Conservation (phyloP, 2,888 invertebrate species). For the Macropis europaea region DNA sequence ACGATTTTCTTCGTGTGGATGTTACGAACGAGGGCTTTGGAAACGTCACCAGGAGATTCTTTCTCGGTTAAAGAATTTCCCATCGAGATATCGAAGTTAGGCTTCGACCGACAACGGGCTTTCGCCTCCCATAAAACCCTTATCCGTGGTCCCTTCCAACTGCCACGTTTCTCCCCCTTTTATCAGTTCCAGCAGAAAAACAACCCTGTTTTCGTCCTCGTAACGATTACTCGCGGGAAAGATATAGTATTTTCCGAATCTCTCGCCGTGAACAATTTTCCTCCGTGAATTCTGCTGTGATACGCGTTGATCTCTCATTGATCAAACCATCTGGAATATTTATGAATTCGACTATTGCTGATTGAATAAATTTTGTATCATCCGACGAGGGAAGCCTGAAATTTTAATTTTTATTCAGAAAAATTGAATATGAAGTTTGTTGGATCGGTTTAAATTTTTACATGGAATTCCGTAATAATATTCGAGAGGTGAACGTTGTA, state of each 20-base stretch:
- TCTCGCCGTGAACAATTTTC: slow-evolving; percentile 1
- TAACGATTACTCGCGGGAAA: slow-evolving; percentile 6
- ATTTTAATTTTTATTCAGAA: too few relatives aligned
- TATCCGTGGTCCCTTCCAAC: slow-evolving; percentile 8
- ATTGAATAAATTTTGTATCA: too few relatives aligned
- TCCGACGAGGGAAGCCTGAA: too few relatives aligned
- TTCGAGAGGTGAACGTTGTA: too few relatives aligned
- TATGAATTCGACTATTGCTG: too few relatives aligned
- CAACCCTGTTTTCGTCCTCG: neutral
- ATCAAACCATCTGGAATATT: too few relatives aligned
- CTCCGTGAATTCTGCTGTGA: too few relatives aligned
- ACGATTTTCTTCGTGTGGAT: neutral
- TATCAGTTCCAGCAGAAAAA: slow-evolving; percentile 8
- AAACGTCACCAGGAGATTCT: neutral
- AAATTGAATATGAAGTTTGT: too few relatives aligned
- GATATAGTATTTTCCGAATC: neutral
- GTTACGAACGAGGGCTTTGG: neutral
- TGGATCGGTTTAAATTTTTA: too few relatives aligned
- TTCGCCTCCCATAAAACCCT: slow-evolving; percentile 27
- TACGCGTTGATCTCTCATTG: too few relatives aligned
- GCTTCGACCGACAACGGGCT: neutral
- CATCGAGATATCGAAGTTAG: neutral
- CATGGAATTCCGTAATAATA: too few relatives aligned
- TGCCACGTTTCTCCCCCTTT: neutral
- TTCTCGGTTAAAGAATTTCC: neutral